Base-by-base conservation (phyloP, 2,113 vertebrate genomes). In the Aspiorhynchus laticeps region DNA sequence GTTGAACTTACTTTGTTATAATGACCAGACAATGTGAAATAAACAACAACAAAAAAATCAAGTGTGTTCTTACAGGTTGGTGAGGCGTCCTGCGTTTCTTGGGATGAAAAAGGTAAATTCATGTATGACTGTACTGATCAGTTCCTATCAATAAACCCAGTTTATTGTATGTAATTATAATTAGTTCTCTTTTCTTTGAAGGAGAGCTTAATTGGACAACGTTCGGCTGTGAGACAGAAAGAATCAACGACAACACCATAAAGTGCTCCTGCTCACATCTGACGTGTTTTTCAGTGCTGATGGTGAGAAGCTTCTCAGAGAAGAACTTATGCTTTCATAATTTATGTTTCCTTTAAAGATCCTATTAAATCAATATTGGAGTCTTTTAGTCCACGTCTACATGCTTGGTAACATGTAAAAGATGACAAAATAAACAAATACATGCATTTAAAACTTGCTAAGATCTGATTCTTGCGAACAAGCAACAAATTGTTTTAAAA, bases 281-380 rank as follows among this genome's bases (percentile, higher is more conserved):
- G 7, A 92, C 92, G 2, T 93, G 93, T 84, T 94, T 93, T 86
- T 90, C 92, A n/a, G 36, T 93, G 7, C 76, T 93, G 14, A 41
- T 92, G 93, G 93, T 93, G 69, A 91, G 79, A 80, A 19, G 6
- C 38, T 59, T n/a, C 31, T 59, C 46, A 65, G 26, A 74, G 61
- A 51, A 51, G 14, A 56, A 56, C 51, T 56, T 53, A 21, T 1
- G 2, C 51, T 17, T 53, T 53, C 48, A 17, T 53, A 17, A 53
- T 53, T 17, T 15, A 53, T 53, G 15, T 31, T 31, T 73, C 11
- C 19, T 11, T 36, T 56, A 7, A 67, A 33, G 14, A 65, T 1
- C 14, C 2, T 14, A 33, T 67, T 6, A 33, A 17, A 67, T 67
- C n/a, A 63, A 28, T 28, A 28, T 26, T 10, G 26, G 10, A 2